phyloP scores from a whole-genome alignment of 2,888 invertebrate species.

The Myathropa florea region DNA sequence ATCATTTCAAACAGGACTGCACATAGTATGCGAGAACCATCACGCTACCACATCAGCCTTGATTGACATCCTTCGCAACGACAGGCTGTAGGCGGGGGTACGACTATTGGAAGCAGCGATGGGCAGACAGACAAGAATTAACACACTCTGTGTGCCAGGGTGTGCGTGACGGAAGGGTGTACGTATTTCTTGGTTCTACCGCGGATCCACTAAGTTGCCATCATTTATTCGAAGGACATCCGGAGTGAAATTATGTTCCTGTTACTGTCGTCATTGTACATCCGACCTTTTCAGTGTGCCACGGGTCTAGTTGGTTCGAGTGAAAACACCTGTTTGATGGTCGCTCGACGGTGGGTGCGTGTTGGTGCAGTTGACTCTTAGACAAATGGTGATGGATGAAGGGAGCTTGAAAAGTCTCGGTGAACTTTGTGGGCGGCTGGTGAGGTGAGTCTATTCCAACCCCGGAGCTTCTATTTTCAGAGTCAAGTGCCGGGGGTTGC shows the following conservation, averaged over 20 bases:
- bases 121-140: slow-evolving; percentile 9
- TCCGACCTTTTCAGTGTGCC: slow-evolving; percentile 29
- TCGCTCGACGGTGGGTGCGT: slow-evolving; percentile 29
- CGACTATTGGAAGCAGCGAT: neutral
- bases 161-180: slow-evolving; percentile 10
- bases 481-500: neutral
- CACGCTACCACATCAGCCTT: slow-evolving; percentile 17
- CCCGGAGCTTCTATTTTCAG: slow-evolving; percentile 7
- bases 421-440: neutral
- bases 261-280: slow-evolving; percentile 39
- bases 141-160: neutral
- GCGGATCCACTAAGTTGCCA: slow-evolving; percentile 43
- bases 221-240: slow-evolving; percentile 57
- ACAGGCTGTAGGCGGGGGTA: neutral
- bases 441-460: neutral
- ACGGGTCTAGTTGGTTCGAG: neutral
- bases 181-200: neutral
- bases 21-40: slow-evolving; percentile 33
- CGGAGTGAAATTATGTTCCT: slow-evolving; percentile 55
- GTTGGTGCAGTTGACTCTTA: slow-evolving; percentile 29
- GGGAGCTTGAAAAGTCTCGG: slow-evolving; percentile 1
- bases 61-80: slow-evolving; percentile 49
- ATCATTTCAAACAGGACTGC: slow-evolving; percentile 1
- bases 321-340: slow-evolving; percentile 50
- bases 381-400: slow-evolving; percentile 7